A percentile compares a stretch with the other conserved stretches of the same genome.
These are phyloP conservation scores for Drosophila recens DNA, from an alignment of 2,888 invertebrate species.

Conservation along the genomic window DNA sequence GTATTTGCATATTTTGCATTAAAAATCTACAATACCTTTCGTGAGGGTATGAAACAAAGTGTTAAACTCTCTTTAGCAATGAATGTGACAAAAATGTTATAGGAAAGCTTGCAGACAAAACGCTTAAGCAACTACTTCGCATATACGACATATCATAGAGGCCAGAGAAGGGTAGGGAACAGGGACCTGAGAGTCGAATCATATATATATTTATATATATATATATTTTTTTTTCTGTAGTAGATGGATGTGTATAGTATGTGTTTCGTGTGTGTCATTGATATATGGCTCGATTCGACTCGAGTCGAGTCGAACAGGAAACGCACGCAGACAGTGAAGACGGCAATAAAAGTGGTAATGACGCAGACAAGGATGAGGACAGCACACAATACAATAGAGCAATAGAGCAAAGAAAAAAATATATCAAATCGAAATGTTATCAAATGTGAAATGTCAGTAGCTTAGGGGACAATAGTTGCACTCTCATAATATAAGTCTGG, in stretches of 20 bases:
- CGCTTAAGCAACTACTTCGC: constrained; percentile 36
- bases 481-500: background rate
- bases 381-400: constrained; percentile 14
- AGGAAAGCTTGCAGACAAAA: constrained; percentile 37
- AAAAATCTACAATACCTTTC: background rate
- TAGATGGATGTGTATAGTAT: constrained; percentile 15
- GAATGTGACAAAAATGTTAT: constrained; percentile 43
- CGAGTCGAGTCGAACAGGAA: constrained; percentile 66
- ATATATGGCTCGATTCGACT: constrained; percentile 61
- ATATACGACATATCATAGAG: background rate
- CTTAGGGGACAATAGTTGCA: constrained; percentile 3
- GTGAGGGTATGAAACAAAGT: constrained; percentile 30
- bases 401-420: constrained; percentile 9
- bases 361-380: constrained; percentile 44
- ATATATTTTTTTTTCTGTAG: constrained; percentile 8
- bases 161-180: background rate
- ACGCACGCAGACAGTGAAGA: constrained; percentile 59
- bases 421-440: constrained; percentile 48
- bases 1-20: background rate
- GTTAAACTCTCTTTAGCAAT: constrained; percentile 37
- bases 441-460: constrained; percentile 35
- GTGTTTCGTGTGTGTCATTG: constrained; percentile 52
- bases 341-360: constrained; percentile 75
- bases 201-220: background rate
- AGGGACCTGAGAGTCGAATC: constrained; percentile 13